Percentiles rank a stretch among this genome's conserved stretches.
These are phyloP conservation scores for Drosophila eugracilis DNA, from an alignment of 1,140 invertebrate species.

Conservation along the genomic window DNA sequence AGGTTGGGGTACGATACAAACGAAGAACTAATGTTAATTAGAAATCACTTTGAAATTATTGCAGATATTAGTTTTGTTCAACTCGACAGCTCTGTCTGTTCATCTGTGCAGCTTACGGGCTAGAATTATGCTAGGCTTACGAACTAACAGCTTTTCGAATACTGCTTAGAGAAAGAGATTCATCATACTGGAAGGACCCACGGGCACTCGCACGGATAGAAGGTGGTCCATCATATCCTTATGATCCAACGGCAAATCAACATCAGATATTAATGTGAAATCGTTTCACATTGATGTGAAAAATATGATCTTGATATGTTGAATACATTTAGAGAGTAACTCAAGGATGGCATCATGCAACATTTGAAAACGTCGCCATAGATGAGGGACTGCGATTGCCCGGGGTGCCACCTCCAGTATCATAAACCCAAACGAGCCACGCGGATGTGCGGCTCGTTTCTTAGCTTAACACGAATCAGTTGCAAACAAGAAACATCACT, in stretches of 20 bases:
- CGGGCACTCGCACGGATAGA: constrained; percentile 15
- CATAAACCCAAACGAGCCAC: constrained; percentile 82
- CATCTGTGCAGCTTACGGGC: constrained; percentile 63
- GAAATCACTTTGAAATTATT: constrained; percentile 84
- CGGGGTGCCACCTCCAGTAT: constrained; percentile 68
- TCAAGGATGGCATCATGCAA: no score
- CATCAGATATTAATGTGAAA: constrained; percentile 23
- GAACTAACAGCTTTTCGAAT: constrained; percentile 85
- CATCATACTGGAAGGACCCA: constrained; percentile 76
- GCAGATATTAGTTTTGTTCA: constrained; percentile 69
- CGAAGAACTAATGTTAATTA: constrained; percentile 72
- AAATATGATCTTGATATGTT: not conserved
- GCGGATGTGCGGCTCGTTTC: constrained; percentile 66
- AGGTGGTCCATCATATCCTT: not conserved
- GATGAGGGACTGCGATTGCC: constrained; percentile 14
- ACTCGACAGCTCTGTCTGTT: constrained; percentile 40
- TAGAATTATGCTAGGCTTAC: constrained; percentile 79
- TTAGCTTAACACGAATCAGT: constrained; percentile 85
- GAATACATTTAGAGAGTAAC: no score
- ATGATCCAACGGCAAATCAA: constrained; percentile 2
- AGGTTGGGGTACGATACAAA: constrained; percentile 45
- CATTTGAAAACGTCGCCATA: not conserved
- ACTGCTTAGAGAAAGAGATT: constrained; percentile 85
- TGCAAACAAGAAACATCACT: constrained; percentile 83
- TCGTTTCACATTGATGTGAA: not conserved